These are phyloP conservation scores for Brenthis ino DNA, from an alignment of 2,888 invertebrate genomes.

Conservation along the genomic window DNA sequence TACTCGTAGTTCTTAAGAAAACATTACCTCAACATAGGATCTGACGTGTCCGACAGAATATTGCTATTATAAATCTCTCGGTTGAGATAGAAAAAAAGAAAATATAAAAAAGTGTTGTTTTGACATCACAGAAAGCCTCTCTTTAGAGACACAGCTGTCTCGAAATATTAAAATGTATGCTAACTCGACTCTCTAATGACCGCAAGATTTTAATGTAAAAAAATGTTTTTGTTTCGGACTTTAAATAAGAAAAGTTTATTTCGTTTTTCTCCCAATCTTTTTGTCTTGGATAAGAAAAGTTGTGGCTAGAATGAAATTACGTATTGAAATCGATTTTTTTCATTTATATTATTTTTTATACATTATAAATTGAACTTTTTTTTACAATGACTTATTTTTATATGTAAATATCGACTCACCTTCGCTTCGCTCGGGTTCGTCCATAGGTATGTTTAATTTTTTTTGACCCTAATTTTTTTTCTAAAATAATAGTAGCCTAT, in stretches of 20 bases:
- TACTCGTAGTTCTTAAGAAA: constrained; percentile 41
- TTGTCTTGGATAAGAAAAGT: constrained; percentile 28
- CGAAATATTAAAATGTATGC: constrained; percentile 61
- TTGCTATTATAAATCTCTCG: constrained; percentile 65
- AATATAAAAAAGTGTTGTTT: constrained; percentile 44
- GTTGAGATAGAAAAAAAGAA: constrained; percentile 42
- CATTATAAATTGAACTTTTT: no score
- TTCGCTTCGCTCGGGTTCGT: no score
- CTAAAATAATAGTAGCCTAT: no score
- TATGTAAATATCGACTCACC: no score
- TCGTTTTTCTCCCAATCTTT: constrained; percentile 33
- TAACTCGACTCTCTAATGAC: constrained; percentile 69
- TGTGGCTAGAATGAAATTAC: constrained; percentile 12
- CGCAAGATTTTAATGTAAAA: constrained; percentile 64
- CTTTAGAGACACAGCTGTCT: constrained; percentile 31
- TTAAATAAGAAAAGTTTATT: constrained; percentile 66
- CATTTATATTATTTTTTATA: not conserved
- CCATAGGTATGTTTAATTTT: no score
- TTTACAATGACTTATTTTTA: no score
- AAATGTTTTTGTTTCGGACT: constrained; percentile 57
- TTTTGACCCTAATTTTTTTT: no score
- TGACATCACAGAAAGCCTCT: constrained; percentile 29
- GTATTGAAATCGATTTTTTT: constrained; percentile 9
- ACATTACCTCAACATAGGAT: constrained; percentile 52
- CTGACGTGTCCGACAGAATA: constrained; percentile 54